Evolutionary conservation across 2,797 vertebrate species (phyloP), one percentile per base, ranked within the genome.

Genomic region (Lacerta agilis): DNA sequence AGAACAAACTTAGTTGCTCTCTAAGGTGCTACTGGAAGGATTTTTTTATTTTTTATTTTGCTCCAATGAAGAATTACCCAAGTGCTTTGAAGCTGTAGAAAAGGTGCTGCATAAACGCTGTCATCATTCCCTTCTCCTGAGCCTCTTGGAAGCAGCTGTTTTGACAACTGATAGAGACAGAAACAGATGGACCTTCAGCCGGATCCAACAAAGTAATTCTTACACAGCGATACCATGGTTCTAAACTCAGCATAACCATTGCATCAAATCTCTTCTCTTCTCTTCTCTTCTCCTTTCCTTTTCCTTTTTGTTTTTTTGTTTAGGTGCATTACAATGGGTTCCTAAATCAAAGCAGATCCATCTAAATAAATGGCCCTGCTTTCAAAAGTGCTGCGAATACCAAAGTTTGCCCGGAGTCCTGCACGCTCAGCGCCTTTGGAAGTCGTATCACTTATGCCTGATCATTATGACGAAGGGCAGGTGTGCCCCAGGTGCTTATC

Each of bases 391-490:
- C 66, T 83, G 77, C 58, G 71, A 38, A 79, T 7, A 75, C 89
- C 36, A 71, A 89, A 81, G 71, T n/a, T 72, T 71, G 67, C 29
- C 66, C 83, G 29, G 88, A 33, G 25, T 77, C 7, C 0, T 76
- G 25, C 73, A 23, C n/a, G 3, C 61, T 81, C 89, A 85, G 77
- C 86, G 27, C 78, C 64, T 90, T 89, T 85, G 18, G n/a, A 86
- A 89, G 61, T 33, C 71, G 43, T 82, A 80, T 85, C 84, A 82
- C 79, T 89, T 85, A 89, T 67, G 79, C 83, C 71, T 66, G 83
- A 89, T 80, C 71, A 85, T 89, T 76, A 81, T 76, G 83, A 85
- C 83, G 73, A 76, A 89, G 71, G 83, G 83, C 83, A 89, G 61
- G 71, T 67, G 55, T 67, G 8, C 83, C 81, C 75, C 87, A 83